Evolutionary conservation across 2,797 vertebrate species (phyloP), one percentile per base, ranked within the genome.

Genomic region (Sparidentex hasta): DNA sequence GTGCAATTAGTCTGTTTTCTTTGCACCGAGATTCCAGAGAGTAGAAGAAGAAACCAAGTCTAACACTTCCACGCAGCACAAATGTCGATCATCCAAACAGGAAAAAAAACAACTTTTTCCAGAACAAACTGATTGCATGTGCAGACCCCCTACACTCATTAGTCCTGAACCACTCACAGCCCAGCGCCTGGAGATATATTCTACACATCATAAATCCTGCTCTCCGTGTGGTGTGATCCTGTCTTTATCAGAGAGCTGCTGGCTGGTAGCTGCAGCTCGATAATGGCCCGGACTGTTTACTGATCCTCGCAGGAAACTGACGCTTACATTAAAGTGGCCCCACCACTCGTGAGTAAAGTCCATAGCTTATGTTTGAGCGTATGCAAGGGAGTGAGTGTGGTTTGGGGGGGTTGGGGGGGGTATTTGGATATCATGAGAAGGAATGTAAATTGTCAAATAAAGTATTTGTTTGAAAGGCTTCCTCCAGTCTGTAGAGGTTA

Each of bases 231-330:
- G 46, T 74, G 58, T 18, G 43, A 65, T 76, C 54, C 27, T 58
- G 74, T 81, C 82, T 90, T 91, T 90, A 93, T 94, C 92, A 67
- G 76, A 47, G 81, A 51, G 78, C 87, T 82, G 76, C 87, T 85
- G 90, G 87, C 80, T 84, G 80, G 80, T 81, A 80, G 90, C 89
- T 82, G 78, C 69, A 63, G 81, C 82, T 85, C 59, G 85, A 90
- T 93, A 93, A 93, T 62, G 65, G 70, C 78, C 83, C 23, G 52
- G 50, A 88, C 74, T 94, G 94, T 95, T 95, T 95, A 94, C 92
- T 88, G 90, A 94, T 90, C 72, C 71, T 64, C 62, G 71, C 90
- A 85, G 92, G 91, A 95, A 94, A 86, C 92, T 82, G 80, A 84
- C 80, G 76, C 85, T 94, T 76, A 89, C 85, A 78, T 83, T 88